Evolutionary conservation across 2,888 invertebrate species (phyloP), one percentile per base, ranked within the genome.

Genomic region (Tribolium freemani): DNA sequence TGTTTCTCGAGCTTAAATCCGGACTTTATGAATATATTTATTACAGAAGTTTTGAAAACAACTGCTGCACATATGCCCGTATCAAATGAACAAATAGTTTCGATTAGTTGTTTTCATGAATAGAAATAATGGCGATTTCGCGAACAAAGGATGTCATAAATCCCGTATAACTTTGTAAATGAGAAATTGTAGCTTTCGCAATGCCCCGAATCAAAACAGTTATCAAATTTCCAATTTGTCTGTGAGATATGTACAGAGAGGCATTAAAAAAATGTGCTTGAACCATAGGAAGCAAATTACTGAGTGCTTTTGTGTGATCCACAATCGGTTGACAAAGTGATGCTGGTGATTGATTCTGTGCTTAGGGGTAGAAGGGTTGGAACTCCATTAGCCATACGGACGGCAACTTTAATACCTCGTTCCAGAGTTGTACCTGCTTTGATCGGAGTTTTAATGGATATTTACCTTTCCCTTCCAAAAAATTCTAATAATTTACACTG

Each of bases 221-320:
- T 71, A 66, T 71, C 71, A 66, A 66, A 66, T 71, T 71, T 66
- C 71, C 71, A 71, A 71, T 71, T 71, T 71, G 58, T 71, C 71
- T 30, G 44, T 11, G n/a, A 61, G 50, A 61, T 60, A 48, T 63
- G 63, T n/a, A 50, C 31, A 31, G 30, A 50, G 50, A 60, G 31
- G 26, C 45, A 60, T 9, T 11, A 61, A 69, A 69, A n/a, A 69
- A 69, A 69, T 58, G 20, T 48, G 51, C 13, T 48, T 58, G 45
- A 48, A 60, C 58, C 70, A 57, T 58, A 56, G 61, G 66, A 72
- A 70, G 70, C 45, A 72, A 75, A 73, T 75, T 75, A 73, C 60
- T 48, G 50, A 38, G 67, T 71, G 68, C 71, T 66, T 51, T 73
- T 72, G 71, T 72, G 71, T 71, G 72, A 63, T 63, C 26, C 26